Conservation (phyloP, 2,797 vertebrate species). For the Urosaurus nigricauda region DNA sequence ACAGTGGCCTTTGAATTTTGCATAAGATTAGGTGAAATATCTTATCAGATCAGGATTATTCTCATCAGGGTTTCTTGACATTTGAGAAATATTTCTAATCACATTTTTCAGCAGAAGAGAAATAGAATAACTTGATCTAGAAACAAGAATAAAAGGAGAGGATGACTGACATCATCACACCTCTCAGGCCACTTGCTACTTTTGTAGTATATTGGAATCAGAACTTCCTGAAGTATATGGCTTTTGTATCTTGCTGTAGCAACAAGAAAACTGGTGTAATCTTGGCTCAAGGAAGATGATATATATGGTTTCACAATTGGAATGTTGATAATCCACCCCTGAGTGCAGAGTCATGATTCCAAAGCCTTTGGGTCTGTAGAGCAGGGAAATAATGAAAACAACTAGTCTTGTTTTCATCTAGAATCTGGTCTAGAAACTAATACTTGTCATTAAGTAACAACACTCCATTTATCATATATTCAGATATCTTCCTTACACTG, state of each 20-base stretch:
- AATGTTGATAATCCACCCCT: conserved; percentile 21
- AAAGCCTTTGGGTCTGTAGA: neutral
- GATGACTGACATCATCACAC: neutral
- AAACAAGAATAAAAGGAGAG: neutral
- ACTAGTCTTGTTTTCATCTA: neutral
- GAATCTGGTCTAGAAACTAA: neutral
- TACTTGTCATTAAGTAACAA: conserved; percentile 1
- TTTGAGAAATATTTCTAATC: too few species aligned
- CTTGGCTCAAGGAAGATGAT: neutral
- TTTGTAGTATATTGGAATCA: neutral
- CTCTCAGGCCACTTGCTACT: neutral
- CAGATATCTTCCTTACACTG: neutral
- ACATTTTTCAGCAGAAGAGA: too few species aligned
- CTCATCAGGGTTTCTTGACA: too few species aligned
- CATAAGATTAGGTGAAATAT: too few species aligned
- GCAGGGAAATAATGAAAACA: neutral
- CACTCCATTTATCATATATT: neutral
- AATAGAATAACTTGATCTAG: neutral
- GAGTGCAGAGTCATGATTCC: conserved; percentile 1
- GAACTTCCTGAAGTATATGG: neutral
- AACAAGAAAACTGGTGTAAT: conserved; percentile 12
- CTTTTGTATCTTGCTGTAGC: neutral
- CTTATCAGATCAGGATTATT: too few species aligned
- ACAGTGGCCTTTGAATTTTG: too few species aligned
- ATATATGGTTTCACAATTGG: neutral